Evolutionary conservation across 1,140 invertebrate genomes (phyloP), one percentile per base, ranked within the genome.

Genomic region (Brachionus rotundiformis): DNA sequence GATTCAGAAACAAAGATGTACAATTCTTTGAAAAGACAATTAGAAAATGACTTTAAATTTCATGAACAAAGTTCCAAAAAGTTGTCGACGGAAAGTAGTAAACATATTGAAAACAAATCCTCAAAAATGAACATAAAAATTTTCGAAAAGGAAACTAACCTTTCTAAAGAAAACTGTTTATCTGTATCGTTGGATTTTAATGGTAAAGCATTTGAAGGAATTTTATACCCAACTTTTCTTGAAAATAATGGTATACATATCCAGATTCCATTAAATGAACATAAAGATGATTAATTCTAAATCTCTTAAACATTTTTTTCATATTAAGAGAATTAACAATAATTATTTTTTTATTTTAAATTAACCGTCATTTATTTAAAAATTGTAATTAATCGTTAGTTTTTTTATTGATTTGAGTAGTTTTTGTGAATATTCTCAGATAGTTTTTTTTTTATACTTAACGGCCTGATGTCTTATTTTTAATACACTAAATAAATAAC

Each of bases 141-240:
- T n/a, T 77, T n/a, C 19, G 7, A 23, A 11, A 59, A 39, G 29
- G 76, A 59, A 79, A 44, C 8, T 1, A 49, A 59, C 16, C 31
- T 79, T 0, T n/a, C 54, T 0, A 44, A 73, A 23, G 80, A 82
- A 23, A 75, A 79, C 85, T 95, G 95, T 16, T 88, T 98, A 49
- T 92, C 94, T 33, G 95, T 98, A 3, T 95, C 93, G 84, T 95
- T 99, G 92, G 95, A 98, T 87, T 91, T 98, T 47, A 98, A 98
- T 86, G 96, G 96, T 39, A 91, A 88, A 44, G 89, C 87, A 85
- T 90, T 89, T 83, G 89, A 90, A 83, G 89, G 89, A 8, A 87
- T 90, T 25, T 85, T 90, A 39, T 90, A 81, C 41, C 31, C 79
- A 11, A 33, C 29, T 31, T 27, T 7, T 10, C 47, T 77, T 6